Conservation (phyloP, 2,797 vertebrate genomes). For the Sarcophilus harrisii region DNA sequence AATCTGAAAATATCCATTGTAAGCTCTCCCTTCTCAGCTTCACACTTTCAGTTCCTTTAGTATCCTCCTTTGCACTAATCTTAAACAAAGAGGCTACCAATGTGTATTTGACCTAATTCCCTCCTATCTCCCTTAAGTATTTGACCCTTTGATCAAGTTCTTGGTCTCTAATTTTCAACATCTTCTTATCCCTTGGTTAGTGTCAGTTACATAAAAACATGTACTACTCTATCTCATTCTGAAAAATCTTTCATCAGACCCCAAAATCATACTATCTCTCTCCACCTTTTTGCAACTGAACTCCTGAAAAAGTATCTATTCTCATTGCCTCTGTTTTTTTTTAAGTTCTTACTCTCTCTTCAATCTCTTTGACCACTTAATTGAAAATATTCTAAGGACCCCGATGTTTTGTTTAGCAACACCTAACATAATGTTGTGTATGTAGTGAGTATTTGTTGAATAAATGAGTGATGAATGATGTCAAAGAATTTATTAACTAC, state of each 20-base stretch:
- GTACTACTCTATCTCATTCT: neutral
- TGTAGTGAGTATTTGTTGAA: neutral
- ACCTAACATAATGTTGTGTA: neutral
- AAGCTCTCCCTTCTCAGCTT: neutral
- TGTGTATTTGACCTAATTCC: neutral
- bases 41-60: neutral
- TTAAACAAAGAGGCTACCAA: neutral
- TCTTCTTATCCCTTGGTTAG: neutral
- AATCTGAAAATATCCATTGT: neutral
- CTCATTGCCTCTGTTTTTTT: neutral
- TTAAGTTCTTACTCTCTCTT: neutral
- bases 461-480: neutral
- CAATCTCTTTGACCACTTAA: neutral
- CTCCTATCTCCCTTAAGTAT: neutral
- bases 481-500: neutral
- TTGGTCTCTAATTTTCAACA: neutral
- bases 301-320: neutral
- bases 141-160: neutral
- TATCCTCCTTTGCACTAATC: neutral
- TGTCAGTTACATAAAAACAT: neutral
- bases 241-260: neutral
- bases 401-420: neutral
- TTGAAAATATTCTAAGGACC: neutral
- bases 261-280: neutral
- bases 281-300: neutral